A percentile compares a stretch with the other conserved stretches of the same genome.
phyloP scores from a whole-genome alignment of 1,140 invertebrate species.

The Bombyx mori region DNA sequence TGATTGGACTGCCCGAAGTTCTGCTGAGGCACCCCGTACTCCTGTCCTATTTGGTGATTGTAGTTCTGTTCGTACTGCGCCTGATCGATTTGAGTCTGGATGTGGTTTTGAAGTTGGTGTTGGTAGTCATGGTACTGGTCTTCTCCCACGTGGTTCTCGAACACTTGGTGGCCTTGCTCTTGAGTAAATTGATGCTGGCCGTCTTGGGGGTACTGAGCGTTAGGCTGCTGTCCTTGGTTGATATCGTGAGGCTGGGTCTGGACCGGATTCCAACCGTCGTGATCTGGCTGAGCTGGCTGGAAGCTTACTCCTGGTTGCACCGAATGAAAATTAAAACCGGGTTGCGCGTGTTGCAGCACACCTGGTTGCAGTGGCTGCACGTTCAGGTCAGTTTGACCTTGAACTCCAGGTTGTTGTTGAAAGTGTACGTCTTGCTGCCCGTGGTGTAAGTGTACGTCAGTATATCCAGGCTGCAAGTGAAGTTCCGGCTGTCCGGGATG shows the following conservation, averaged over 20 bases:
- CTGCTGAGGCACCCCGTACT: constrained; percentile 39
- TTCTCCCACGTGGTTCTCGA: constrained; percentile 43
- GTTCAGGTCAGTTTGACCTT: constrained; percentile 5
- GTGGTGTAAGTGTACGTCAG: constrained; percentile 4
- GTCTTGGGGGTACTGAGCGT: constrained; percentile 31
- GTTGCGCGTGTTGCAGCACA: constrained; percentile 1
- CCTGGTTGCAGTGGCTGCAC: constrained; percentile 3
- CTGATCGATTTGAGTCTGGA: constrained; percentile 55
- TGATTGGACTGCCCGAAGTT: constrained; percentile 32
- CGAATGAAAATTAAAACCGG: constrained; percentile 3
- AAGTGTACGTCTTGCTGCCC: constrained; percentile 7
- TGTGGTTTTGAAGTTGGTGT: constrained; percentile 52
- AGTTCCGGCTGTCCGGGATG: not conserved
- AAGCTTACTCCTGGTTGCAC: constrained; percentile 6
- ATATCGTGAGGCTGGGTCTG: constrained; percentile 31
- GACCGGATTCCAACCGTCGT: constrained; percentile 57
- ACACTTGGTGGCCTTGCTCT: constrained; percentile 50
- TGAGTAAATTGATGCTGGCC: constrained; percentile 44
- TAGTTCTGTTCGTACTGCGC: constrained; percentile 48
- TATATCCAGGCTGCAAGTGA: constrained; percentile 4
- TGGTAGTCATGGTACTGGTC: constrained; percentile 47
- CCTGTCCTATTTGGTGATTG: constrained; percentile 38
- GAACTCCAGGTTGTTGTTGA: constrained; percentile 4
- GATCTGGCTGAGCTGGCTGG: constrained; percentile 22
- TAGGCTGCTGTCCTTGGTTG: constrained; percentile 21